Percentiles rank a stretch among this genome's conserved stretches.
phyloP scores from a whole-genome alignment of 2,797 vertebrate genomes.

The Aratinga solstitialis region DNA sequence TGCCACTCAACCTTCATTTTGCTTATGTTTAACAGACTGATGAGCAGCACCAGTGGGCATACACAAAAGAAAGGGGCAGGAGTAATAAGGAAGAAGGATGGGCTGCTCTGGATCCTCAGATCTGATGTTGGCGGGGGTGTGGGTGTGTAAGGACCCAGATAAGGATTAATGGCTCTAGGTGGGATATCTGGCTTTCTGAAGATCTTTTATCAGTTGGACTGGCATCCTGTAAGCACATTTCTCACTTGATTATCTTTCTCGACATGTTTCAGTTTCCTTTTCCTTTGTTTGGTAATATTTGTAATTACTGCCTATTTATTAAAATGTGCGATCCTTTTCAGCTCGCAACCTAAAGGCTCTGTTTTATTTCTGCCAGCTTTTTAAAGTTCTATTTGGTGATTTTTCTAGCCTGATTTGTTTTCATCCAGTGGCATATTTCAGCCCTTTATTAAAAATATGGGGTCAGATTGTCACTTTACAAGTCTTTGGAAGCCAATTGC shows the following conservation, averaged over 20 bases:
- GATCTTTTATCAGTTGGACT: constrained; percentile 37
- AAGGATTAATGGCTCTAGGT: constrained; percentile 46
- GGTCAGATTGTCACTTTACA: background rate
- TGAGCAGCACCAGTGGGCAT: background rate
- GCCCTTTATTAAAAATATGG: background rate
- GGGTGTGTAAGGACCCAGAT: constrained; percentile 24
- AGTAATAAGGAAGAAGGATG: constrained; percentile 23
- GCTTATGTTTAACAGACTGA: background rate
- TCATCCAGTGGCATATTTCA: background rate
- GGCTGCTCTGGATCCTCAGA: background rate
- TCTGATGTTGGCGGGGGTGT: background rate
- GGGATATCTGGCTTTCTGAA: constrained; percentile 49
- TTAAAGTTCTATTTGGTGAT: background rate
- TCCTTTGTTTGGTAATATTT: constrained; percentile 51
- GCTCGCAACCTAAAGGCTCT: background rate
- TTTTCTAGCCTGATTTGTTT: background rate
- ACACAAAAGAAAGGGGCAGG: background rate
- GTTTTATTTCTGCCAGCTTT: background rate
- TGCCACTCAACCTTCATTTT: too few species aligned
- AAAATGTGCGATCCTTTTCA: background rate
- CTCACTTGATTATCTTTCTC: constrained; percentile 35
- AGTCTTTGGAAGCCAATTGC: constrained; percentile 1
- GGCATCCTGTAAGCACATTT: constrained; percentile 4
- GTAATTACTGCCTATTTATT: constrained; percentile 12
- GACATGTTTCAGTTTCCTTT: constrained; percentile 22